These are phyloP conservation scores for Mastacembelus armatus DNA, from an alignment of 2,797 vertebrate species.

Conservation along the genomic window DNA sequence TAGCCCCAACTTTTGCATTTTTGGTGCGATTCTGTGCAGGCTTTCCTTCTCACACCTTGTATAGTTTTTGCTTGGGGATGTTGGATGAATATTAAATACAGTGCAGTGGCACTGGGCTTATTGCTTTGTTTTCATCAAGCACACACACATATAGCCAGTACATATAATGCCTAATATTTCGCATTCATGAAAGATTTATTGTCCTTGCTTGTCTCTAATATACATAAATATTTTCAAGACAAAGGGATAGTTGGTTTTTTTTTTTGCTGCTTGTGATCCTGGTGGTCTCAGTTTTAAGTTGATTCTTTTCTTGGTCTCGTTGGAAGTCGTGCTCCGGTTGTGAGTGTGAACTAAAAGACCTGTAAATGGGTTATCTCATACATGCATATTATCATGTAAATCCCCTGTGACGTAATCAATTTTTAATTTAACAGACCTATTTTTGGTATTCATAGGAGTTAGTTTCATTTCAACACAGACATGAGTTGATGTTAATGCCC, in stretches of 20 bases:
- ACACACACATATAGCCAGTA: constrained; percentile 36
- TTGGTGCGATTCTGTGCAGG: constrained; percentile 38
- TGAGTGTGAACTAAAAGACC: constrained; percentile 40
- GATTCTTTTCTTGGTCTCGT: constrained; percentile 57
- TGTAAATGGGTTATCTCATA: constrained; percentile 34
- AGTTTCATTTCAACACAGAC: constrained; percentile 35
- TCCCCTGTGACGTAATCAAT: constrained; percentile 58
- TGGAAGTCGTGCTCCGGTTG: constrained; percentile 42
- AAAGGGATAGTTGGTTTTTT: constrained; percentile 47
- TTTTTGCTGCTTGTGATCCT: constrained; percentile 27
- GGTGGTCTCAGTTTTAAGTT: constrained; percentile 52
- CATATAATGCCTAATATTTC: constrained; percentile 45
- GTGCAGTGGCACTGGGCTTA: constrained; percentile 49
- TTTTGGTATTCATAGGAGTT: constrained; percentile 46
- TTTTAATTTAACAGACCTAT: constrained; percentile 65
- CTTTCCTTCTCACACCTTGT: constrained; percentile 70
- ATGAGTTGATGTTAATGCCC: constrained; percentile 43
- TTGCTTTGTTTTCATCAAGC: constrained; percentile 69
- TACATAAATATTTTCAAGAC: constrained; percentile 64
- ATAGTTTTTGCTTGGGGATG: constrained; percentile 63
- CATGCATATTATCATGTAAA: constrained; percentile 52
- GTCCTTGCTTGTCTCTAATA: constrained; percentile 48
- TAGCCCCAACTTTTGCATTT: constrained; percentile 63
- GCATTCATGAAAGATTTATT: constrained; percentile 74
- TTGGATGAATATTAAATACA: constrained; percentile 72